Percentiles rank a stretch among this genome's conserved stretches.
These are phyloP conservation scores for Gavialis gangeticus DNA, from an alignment of 2,113 vertebrate genomes.

Conservation along the genomic window DNA sequence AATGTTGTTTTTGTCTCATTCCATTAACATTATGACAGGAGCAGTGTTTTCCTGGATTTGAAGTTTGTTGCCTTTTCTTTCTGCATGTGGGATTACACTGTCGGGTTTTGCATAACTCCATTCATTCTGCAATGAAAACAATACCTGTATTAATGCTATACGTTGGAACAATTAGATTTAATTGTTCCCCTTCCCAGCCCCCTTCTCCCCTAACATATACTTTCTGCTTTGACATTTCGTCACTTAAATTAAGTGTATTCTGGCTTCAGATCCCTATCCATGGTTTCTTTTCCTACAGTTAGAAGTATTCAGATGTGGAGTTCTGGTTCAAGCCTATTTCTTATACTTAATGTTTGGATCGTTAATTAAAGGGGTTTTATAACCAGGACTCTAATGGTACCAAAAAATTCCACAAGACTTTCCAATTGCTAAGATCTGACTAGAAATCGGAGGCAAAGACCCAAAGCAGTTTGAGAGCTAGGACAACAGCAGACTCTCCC, in stretches of 20 bases:
- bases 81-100: rapidly evolving
- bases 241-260: rapidly evolving
- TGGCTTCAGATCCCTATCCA: neutral
- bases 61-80: neutral
- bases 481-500: no score
- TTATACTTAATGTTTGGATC: neutral
- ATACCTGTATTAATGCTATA: neutral
- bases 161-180: neutral
- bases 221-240: neutral
- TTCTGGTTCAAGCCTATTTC: neutral
- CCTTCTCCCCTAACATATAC: neutral
- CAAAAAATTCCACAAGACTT: neutral
- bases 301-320: neutral
- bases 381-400: neutral
- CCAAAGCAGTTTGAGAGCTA: neutral
- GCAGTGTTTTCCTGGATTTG: neutral
- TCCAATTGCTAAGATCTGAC: neutral
- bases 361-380: neutral
- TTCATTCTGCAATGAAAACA: neutral
- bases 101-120: neutral
- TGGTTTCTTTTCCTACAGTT: neutral
- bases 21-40: neutral
- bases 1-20: neutral
- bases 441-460: neutral
- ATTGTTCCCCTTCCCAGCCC: no score